Base-by-base conservation (phyloP, 2,888 invertebrate genomes). In the Parapristionchus giblindavisi region DNA sequence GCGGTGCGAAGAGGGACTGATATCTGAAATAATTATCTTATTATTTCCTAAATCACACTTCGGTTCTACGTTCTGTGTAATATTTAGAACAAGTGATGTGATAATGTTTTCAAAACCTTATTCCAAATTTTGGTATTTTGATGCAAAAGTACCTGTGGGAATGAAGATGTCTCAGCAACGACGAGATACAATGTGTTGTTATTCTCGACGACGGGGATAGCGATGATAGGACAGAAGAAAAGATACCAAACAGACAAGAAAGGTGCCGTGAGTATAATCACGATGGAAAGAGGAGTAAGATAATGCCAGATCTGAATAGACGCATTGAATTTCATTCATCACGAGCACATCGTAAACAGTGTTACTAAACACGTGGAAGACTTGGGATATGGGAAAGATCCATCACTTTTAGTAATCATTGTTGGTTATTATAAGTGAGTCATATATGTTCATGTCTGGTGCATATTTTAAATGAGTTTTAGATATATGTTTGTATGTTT, bases 201-300 rank as follows among this genome's bases (percentile, higher is more conserved):
- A 56, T 54, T n/a, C 8, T 71, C 70, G 3, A 24, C 11, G 40
- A 71, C 70, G 21, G 70, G 70, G 17, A 71, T 54, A 1, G 40
- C 5, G 14, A 71, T 14, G 38, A 71, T 56, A 17, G 70, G 70
- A 40, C 54, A 54, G 56, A 71, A 29, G 70, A 71, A 71, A 29
- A 56, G 54, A n/a, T 71, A 71, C 70, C 70, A 71, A 27, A 71
- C 56, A 8, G 70, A 56, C 21, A 48, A 11, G 0, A 71, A 32
- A 1, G 70, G 70, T 6, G 36, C 56, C 2, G 56, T n/a, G 8
- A 71, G 56, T 0, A 52, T 71, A 56, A 71, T 40, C 24, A 56
- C 34, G 29, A 71, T 71, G 3, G 70, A 54, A 21, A 40, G 27
- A 11, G 70, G 70, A 3, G 40, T 38, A 17, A 71, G 56, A 24